A percentile compares a stretch with the other conserved stretches of the same genome.
Evolutionary conservation across 2,888 invertebrate species (phyloP).

Genomic region (Parascotia fuliginaria): DNA sequence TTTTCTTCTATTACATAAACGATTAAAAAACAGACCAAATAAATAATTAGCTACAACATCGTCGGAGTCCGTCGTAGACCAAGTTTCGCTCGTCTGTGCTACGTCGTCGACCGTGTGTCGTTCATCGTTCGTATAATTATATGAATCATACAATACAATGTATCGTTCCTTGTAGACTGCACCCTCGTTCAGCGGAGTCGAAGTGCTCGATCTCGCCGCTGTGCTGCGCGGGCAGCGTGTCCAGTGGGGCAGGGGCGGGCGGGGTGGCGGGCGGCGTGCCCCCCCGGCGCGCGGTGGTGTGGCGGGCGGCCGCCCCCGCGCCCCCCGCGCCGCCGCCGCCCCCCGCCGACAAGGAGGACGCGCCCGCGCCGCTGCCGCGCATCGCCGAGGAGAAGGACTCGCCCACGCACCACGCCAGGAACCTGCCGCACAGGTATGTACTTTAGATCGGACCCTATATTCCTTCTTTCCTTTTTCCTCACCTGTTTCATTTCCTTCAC

Average conservation of each 20-base stretch:
- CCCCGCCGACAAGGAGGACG: conserved; percentile 69
- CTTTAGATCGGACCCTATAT: no score
- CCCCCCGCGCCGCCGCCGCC: conserved; percentile 70
- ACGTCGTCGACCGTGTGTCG: no score
- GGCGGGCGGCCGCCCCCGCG: conserved; percentile 69
- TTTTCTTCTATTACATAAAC: no score
- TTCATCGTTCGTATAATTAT: no score
- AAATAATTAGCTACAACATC: no score
- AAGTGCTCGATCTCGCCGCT: conserved; percentile 94
- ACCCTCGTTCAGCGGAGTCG: conserved; percentile 95
- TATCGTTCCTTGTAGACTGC: conserved; percentile 87
- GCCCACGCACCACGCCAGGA: conserved; percentile 86
- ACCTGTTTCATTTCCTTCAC: no score
- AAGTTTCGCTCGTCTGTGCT: no score
- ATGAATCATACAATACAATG: no score
- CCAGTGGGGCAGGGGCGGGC: conserved; percentile 61
- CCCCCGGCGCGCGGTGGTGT: conserved; percentile 53
- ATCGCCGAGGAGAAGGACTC: conserved; percentile 96
- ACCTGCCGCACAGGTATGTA: conserved; percentile 62
- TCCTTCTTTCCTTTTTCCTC: no score
- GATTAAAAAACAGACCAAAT: no score
- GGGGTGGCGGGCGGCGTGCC: conserved; percentile 63
- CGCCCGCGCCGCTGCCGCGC: conserved; percentile 88
- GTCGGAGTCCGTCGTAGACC: no score
- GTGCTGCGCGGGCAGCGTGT: conserved; percentile 86